These are phyloP conservation scores for Microcebus tavaratra DNA, from an alignment of 2,113 vertebrate species.

Conservation along the genomic window DNA sequence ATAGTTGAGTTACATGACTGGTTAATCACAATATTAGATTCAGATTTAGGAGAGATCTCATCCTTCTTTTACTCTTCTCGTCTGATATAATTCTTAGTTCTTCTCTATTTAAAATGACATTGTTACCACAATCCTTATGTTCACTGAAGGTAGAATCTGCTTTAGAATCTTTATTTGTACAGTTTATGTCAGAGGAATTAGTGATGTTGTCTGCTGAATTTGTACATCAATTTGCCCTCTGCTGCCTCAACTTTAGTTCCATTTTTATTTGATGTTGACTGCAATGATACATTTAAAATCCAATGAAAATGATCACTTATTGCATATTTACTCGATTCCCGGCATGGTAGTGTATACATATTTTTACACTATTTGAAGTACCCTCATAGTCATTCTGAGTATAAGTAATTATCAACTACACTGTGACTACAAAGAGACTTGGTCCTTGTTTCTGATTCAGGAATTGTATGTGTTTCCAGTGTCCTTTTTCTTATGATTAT, in stretches of 20 bases:
- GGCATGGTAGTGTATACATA: background rate
- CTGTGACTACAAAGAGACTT: background rate
- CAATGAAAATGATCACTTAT: background rate
- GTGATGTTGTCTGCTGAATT: background rate
- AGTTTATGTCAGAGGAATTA: background rate
- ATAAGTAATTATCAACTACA: background rate
- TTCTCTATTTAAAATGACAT: background rate
- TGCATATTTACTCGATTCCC: background rate
- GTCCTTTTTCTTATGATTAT: background rate
- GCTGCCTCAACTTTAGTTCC: background rate
- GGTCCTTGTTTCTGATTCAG: background rate
- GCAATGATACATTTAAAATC: background rate
- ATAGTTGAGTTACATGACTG: background rate
- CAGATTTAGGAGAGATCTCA: background rate
- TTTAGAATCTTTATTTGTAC: background rate
- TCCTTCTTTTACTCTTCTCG: background rate
- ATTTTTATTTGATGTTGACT: background rate
- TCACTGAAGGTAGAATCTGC: background rate
- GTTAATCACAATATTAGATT: background rate
- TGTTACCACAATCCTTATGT: background rate
- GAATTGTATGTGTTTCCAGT: background rate
- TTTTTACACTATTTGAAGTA: background rate
- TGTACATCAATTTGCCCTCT: background rate
- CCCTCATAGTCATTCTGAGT: background rate
- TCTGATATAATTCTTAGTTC: background rate